Conservation (phyloP, 1,140 invertebrate species). For the Lepidurus apus region DNA sequence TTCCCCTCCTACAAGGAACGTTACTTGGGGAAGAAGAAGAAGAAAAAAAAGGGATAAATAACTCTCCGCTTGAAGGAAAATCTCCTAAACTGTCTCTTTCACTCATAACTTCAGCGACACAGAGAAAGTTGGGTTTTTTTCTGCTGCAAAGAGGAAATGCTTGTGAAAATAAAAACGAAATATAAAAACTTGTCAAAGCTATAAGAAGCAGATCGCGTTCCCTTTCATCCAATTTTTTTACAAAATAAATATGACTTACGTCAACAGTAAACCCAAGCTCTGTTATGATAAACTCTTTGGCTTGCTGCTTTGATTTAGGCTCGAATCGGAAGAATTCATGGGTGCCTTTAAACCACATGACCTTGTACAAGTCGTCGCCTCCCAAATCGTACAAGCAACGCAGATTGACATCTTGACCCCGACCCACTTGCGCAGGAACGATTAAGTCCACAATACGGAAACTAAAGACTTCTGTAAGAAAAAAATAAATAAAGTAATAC, state of each 20-base stretch:
- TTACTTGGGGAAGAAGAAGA: too few species aligned
- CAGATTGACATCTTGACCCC: conserved; percentile 22
- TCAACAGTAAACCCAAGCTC: conserved; percentile 26
- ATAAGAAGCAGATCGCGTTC: background rate
- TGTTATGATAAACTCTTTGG: background rate
- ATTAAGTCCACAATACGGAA: conserved; percentile 23
- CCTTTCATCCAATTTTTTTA: background rate
- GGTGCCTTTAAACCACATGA: conserved; percentile 28
- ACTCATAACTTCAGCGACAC: background rate
- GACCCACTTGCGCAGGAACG: conserved; percentile 26
- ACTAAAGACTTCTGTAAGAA: conserved; percentile 11
- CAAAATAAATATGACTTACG: conserved; percentile 16
- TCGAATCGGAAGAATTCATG: conserved; percentile 4
- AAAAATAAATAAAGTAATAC: background rate
- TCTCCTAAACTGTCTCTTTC: background rate
- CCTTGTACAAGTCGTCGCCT: conserved; percentile 20
- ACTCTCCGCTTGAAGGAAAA: background rate
- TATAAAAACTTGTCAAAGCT: too few species aligned
- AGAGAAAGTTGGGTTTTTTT: too few species aligned
- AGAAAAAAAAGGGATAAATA: background rate
- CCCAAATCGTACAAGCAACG: conserved; percentile 26
- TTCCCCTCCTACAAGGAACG: background rate
- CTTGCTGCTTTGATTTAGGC: background rate
- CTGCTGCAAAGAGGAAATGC: too few species aligned
- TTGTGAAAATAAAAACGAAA: too few species aligned